Evolutionary conservation across 1,140 invertebrate genomes (phyloP).

Genomic region (Eriocheir sinensis): DNA sequence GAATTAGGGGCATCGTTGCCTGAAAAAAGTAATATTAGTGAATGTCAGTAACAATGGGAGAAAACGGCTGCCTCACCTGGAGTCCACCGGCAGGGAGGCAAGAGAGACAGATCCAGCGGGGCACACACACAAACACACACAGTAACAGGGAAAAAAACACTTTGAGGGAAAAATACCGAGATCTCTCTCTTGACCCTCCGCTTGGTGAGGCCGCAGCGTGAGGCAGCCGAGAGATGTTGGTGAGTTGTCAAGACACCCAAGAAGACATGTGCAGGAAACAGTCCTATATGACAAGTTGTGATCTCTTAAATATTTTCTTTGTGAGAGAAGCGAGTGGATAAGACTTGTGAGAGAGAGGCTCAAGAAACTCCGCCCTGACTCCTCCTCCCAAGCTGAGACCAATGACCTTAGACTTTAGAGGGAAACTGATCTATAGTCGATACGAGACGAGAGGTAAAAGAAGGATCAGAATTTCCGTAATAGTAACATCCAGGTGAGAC

Average conservation of each 20-base stretch:
- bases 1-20: slow-evolving; percentile 79
- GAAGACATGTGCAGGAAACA: slow-evolving; percentile 76
- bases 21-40: slow-evolving; percentile 79
- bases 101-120: slow-evolving; percentile 35
- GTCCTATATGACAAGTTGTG: slow-evolving; percentile 68
- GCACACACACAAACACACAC: slow-evolving; percentile 54
- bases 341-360: slow-evolving; percentile 68
- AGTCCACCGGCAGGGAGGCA: slow-evolving; percentile 51
- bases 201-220: slow-evolving; percentile 52
- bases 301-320: slow-evolving; percentile 41
- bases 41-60: slow-evolving; percentile 74
- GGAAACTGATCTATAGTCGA: too few relatives aligned
- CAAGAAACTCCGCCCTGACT: background rate
- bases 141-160: slow-evolving; percentile 28
- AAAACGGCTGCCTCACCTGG: slow-evolving; percentile 68
- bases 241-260: slow-evolving; percentile 75
- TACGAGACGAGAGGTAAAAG: too few relatives aligned
- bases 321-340: slow-evolving; percentile 53
- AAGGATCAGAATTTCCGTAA: background rate
- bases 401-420: too few relatives aligned
- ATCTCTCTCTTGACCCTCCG: slow-evolving; percentile 29
- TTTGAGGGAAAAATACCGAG: slow-evolving; percentile 34
- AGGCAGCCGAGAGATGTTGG: slow-evolving; percentile 61
- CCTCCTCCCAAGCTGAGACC: background rate
- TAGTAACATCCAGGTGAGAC: background rate